Conservation (phyloP, 2,888 invertebrate species). For the Andrena bucephala region DNA sequence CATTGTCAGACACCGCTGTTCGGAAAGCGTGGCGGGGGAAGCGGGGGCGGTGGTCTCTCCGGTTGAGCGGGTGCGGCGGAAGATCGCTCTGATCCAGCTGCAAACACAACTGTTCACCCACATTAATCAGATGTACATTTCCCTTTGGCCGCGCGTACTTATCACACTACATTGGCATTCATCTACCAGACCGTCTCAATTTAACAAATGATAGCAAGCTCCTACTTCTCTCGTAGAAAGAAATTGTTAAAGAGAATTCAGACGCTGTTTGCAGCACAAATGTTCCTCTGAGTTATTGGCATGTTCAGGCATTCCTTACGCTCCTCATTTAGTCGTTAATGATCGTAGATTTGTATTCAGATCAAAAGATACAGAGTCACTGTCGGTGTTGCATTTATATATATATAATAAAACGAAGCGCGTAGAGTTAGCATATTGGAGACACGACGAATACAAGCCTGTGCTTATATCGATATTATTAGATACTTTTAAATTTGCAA, state of each 20-base stretch:
- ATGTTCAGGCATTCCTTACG: slow-evolving; percentile 19
- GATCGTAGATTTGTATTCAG: slow-evolving; percentile 12
- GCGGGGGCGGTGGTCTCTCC: slow-evolving; percentile 92
- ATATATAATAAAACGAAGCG: neutral
- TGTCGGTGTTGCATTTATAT: neutral
- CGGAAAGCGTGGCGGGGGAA: slow-evolving; percentile 92
- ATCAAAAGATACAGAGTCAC: slow-evolving; percentile 4
- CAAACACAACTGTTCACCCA: slow-evolving; percentile 84
- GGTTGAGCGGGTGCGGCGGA: slow-evolving; percentile 91
- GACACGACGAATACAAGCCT: neutral
- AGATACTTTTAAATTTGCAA: slow-evolving; percentile 1
- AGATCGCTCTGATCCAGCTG: slow-evolving; percentile 95
- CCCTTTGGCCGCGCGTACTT: slow-evolving; percentile 2
- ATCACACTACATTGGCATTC: slow-evolving; percentile 57
- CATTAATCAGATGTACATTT: slow-evolving; percentile 62
- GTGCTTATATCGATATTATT: neutral
- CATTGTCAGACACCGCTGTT: slow-evolving; percentile 93
- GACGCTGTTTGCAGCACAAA: neutral
- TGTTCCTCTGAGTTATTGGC: neutral
- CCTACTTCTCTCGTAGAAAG: slow-evolving; percentile 47
- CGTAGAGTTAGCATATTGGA: neutral
- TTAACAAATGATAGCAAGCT: slow-evolving; percentile 57
- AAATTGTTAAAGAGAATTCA: slow-evolving; percentile 16
- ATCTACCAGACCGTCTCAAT: slow-evolving; percentile 55
- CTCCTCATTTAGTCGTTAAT: neutral